Evolutionary conservation across 1,140 invertebrate species (phyloP), one percentile per base, ranked within the genome.

Genomic region (Drosophila rhopaloa): DNA sequence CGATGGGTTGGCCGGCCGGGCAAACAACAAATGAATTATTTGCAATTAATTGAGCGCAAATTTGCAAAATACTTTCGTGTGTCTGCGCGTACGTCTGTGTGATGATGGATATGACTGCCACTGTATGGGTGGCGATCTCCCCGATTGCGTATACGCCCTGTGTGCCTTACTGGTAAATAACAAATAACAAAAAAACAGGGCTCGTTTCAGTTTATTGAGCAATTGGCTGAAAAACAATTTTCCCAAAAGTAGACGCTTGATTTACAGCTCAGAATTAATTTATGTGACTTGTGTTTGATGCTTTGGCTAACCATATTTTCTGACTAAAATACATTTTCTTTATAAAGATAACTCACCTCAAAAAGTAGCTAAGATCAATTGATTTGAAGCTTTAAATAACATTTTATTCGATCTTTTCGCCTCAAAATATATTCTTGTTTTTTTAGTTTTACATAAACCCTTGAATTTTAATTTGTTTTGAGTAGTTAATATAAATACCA

Each of bases 21-120:
- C 81, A 67, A 77, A 83, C 80, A 90, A 76, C 85, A 81, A 85
- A 89, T 89, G 85, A 89, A 85, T 89, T 89, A 90, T 89, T 85
- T 90, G 85, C 85, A 89, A 90, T 89, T 89, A 89, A 89, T 89
- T 89, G 85, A 89, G 85, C 85, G 85, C 85, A 90, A 89, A 90
- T 89, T 89, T 89, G 85, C 84, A 89, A 89, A 89, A 89, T 89
- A 89, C 77, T 89, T 89, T 90, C 56, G 46, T 47, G 19, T 24
- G 56, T 40, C 46, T 44, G 62, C 54, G 50, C 29, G 37, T 38
- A 44, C 44, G 56, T 54, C 40, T 68, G 41, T 44, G 24, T n/a
- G 66, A 29, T 88, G 83, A 89, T 88, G 84, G 83, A 88, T 88
- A 82, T 80, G 79, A 44, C 79, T 55, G 48, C 41, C 14, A 50